Conservation (phyloP, 2,888 invertebrate species). For the Drosophila cracens region DNA sequence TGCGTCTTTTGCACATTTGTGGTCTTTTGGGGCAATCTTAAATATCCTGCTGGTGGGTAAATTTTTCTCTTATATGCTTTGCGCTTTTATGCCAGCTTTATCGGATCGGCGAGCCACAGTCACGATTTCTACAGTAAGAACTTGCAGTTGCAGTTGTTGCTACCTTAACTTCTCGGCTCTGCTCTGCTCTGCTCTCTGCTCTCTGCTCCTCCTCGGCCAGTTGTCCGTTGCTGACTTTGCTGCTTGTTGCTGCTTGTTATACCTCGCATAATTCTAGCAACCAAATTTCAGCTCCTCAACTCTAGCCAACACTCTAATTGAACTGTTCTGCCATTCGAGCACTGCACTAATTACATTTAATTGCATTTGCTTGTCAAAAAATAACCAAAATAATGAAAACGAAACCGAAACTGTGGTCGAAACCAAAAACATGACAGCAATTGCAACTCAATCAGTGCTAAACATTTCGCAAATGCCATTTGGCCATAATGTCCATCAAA, state of each 20-base stretch:
- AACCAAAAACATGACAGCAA: slow-evolving; percentile 27
- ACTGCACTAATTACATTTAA: slow-evolving; percentile 67
- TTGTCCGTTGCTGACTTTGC: not conserved
- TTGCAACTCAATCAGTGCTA: slow-evolving; percentile 55
- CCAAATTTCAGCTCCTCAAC: slow-evolving; percentile 29
- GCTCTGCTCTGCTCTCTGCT: not conserved
- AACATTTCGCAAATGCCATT: slow-evolving; percentile 46
- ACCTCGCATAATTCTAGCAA: slow-evolving; percentile 40
- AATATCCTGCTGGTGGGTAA: slow-evolving; percentile 84
- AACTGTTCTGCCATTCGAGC: slow-evolving; percentile 55
- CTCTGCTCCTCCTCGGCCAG: not conserved
- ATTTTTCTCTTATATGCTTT: slow-evolving; percentile 72
- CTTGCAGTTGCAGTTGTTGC: slow-evolving; percentile 44
- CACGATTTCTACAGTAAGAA: slow-evolving; percentile 80
- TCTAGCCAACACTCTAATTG: slow-evolving; percentile 52
- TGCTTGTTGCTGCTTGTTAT: slow-evolving; percentile 9
- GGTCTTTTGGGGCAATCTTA: slow-evolving; percentile 81
- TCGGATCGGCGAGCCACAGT: slow-evolving; percentile 83
- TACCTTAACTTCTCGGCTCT: slow-evolving; percentile 29
- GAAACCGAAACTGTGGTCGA: not conserved
- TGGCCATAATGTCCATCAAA: slow-evolving; percentile 28
- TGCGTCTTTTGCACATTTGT: slow-evolving; percentile 60
- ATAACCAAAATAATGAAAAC: not conserved
- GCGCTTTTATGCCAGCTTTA: slow-evolving; percentile 72
- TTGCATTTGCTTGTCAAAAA: slow-evolving; percentile 61